These are phyloP conservation scores for Odontophorus gujanensis DNA, from an alignment of 2,113 vertebrate species.

Conservation along the genomic window DNA sequence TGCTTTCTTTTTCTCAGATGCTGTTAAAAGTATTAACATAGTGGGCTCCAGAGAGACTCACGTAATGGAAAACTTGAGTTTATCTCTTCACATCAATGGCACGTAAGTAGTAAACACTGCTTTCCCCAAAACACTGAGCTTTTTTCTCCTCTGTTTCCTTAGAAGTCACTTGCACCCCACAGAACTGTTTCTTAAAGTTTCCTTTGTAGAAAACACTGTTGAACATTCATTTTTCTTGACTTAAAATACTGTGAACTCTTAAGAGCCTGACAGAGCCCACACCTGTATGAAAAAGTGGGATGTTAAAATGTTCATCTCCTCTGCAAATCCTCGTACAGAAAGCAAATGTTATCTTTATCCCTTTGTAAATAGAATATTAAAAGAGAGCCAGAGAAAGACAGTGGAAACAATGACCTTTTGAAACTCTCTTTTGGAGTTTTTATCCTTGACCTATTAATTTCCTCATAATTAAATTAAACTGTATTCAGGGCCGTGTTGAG, in stretches of 20 bases:
- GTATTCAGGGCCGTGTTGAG: neutral
- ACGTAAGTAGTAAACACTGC: constrained; percentile 80
- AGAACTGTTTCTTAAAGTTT: neutral
- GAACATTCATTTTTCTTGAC: neutral
- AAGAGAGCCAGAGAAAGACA: neutral
- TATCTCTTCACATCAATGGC: constrained; percentile 86
- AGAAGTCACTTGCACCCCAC: neutral
- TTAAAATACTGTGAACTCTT: neutral
- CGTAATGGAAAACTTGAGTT: constrained; percentile 79
- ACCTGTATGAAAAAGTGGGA: neutral
- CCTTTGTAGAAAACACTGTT: neutral
- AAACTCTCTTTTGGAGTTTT: neutral
- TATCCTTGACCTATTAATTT: neutral
- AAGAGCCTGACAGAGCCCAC: neutral
- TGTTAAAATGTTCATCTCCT: neutral
- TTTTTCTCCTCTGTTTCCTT: neutral
- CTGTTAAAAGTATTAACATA: constrained; percentile 83
- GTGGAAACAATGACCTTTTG: neutral
- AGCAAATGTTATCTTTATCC: neutral
- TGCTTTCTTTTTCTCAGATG: constrained; percentile 76
- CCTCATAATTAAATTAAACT: neutral
- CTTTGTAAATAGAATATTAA: neutral
- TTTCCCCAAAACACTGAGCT: neutral
- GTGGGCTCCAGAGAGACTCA: constrained; percentile 78
- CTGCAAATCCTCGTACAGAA: neutral